Conservation (phyloP, 2,797 vertebrate species). For the Microchirus variegatus region DNA sequence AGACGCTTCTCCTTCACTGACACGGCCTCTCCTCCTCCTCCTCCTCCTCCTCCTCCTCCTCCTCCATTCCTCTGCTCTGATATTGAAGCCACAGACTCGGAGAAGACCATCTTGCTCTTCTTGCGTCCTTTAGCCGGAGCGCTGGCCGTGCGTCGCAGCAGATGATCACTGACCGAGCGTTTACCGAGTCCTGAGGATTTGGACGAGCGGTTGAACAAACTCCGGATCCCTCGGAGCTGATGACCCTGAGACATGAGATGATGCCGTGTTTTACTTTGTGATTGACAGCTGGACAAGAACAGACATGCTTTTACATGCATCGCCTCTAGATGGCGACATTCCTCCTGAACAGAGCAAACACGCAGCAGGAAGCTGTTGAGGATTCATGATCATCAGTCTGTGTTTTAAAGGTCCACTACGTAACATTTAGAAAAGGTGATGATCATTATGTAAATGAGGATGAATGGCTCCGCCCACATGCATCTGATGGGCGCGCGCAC, state of each 20-base stretch:
- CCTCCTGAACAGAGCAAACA: slow-evolving; percentile 28
- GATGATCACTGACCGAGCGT: slow-evolving; percentile 90
- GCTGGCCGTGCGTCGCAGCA: slow-evolving; percentile 94
- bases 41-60: slow-evolving; percentile 27
- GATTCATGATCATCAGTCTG: slow-evolving; percentile 43
- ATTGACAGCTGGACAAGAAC: slow-evolving; percentile 18
- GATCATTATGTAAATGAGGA: too few relatives aligned
- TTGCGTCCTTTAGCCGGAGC: slow-evolving; percentile 95
- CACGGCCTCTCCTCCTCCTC: slow-evolving; percentile 57
- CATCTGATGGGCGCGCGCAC: too few relatives aligned
- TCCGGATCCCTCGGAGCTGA: slow-evolving; percentile 92
- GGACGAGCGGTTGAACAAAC: slow-evolving; percentile 90
- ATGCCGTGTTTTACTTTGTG: background rate
- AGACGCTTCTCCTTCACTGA: slow-evolving; percentile 70
- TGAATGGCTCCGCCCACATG: too few relatives aligned
- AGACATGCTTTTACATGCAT: slow-evolving; percentile 41
- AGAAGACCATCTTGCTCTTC: slow-evolving; percentile 91
- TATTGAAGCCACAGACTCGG: slow-evolving; percentile 79
- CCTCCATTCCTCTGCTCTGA: slow-evolving; percentile 65
- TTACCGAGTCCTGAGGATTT: slow-evolving; percentile 85
- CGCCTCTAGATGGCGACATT: slow-evolving; percentile 59
- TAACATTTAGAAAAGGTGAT: too few relatives aligned
- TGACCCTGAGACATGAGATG: slow-evolving; percentile 77
- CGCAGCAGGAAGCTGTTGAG: slow-evolving; percentile 16
- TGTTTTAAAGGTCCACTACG: too few relatives aligned